phyloP scores from a whole-genome alignment of 2,113 vertebrate genomes.

The Prietella phreatophila region DNA sequence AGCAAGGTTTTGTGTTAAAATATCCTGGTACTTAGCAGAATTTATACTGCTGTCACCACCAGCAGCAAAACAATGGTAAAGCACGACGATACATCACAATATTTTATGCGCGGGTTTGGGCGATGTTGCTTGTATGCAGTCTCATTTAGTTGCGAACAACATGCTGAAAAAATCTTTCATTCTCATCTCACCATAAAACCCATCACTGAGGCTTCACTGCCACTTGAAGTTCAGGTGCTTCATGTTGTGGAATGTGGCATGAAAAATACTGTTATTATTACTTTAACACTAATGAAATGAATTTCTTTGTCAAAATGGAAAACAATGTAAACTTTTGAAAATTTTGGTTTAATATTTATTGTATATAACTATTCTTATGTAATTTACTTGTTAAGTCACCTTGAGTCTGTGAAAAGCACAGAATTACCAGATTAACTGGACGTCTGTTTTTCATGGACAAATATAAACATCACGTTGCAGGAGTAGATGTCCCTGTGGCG shows the following conservation, averaged over 20 bases:
- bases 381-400: neutral
- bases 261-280: too few relatives aligned
- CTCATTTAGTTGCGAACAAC: neutral
- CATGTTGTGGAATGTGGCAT: too few relatives aligned
- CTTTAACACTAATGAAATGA: neutral
- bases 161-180: neutral
- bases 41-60: too few relatives aligned
- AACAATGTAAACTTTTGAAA: neutral
- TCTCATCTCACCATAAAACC: neutral
- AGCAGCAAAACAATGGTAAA: neutral
- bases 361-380: neutral
- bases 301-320: neutral
- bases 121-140: neutral
- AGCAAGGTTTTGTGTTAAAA: neutral
- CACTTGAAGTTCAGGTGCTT: too few relatives aligned
- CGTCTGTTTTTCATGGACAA: neutral
- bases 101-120: neutral
- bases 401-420: neutral
- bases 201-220: too few relatives aligned
- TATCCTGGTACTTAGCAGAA: neutral
- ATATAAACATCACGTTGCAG: conserved; percentile 55
- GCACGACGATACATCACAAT: neutral
- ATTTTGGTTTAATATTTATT: neutral
- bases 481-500: conserved; percentile 64
- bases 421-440: neutral